Evolutionary conservation across 2,797 vertebrate species (phyloP).

Genomic region (Catostomus latipinnis): DNA sequence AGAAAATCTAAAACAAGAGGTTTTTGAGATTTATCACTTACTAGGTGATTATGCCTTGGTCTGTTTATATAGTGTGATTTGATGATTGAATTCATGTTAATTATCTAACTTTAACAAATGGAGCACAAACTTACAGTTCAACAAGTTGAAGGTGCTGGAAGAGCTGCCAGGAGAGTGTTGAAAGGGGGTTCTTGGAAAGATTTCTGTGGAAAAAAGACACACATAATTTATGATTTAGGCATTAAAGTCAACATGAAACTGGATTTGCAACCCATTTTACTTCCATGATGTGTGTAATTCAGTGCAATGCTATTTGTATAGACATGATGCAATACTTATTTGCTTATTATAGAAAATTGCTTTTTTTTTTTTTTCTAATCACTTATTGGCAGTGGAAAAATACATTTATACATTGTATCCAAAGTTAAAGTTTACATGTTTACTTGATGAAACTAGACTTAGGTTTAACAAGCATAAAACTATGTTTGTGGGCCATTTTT

Average conservation of each 20-base stretch:
- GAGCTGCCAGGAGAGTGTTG: slow-evolving; percentile 95
- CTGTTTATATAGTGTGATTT: background rate
- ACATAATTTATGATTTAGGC: slow-evolving; percentile 14
- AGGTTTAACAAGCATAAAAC: too few relatives aligned
- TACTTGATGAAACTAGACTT: too few relatives aligned
- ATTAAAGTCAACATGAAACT: slow-evolving; percentile 1
- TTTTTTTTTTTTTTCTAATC: too few relatives aligned
- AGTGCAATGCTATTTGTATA: too few relatives aligned
- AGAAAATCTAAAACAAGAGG: background rate
- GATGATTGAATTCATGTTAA: background rate
- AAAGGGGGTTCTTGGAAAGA: slow-evolving; percentile 95
- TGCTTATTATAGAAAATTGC: too few relatives aligned
- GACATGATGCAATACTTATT: too few relatives aligned
- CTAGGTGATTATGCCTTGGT: background rate
- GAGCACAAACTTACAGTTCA: slow-evolving; percentile 90
- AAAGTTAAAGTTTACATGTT: too few relatives aligned
- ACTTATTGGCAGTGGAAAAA: too few relatives aligned
- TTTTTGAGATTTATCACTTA: slow-evolving; percentile 3
- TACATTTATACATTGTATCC: too few relatives aligned
- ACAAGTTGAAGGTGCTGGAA: slow-evolving; percentile 96
- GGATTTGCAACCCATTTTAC: background rate
- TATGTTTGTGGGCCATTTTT: too few relatives aligned
- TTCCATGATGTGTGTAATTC: too few relatives aligned
- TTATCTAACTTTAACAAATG: slow-evolving; percentile 6
- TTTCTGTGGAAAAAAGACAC: slow-evolving; percentile 82